These are phyloP conservation scores for Otolemur crassicaudatus DNA, from an alignment of 2,797 vertebrate species.

Conservation along the genomic window DNA sequence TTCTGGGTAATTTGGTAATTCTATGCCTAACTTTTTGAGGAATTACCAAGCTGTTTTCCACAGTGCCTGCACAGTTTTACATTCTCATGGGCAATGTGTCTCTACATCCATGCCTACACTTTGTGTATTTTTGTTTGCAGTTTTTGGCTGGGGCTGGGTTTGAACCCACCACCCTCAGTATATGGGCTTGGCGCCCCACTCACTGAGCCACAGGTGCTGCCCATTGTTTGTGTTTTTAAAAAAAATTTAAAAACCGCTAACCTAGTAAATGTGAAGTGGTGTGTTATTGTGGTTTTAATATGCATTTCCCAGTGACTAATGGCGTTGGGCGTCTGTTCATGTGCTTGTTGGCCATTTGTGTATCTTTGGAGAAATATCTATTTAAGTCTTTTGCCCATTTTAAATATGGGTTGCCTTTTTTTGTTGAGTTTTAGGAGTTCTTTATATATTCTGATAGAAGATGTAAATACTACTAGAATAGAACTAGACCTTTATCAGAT, in stretches of 20 bases:
- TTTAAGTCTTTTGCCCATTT: not conserved
- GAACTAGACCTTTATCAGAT: not conserved
- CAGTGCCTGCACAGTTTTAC: not conserved
- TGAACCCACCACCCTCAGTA: too few species aligned
- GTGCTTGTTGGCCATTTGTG: not conserved
- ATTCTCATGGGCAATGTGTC: not conserved
- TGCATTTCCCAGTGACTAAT: not conserved
- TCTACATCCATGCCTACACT: not conserved
- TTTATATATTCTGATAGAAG: not conserved
- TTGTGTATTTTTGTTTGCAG: not conserved
- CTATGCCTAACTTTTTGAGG: not conserved
- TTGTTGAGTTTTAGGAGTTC: not conserved
- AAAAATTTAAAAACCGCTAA: not conserved
- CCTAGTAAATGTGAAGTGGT: not conserved
- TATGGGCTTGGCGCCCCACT: too few species aligned
- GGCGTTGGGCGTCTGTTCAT: not conserved
- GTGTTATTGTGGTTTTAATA: not conserved
- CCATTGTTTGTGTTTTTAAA: not conserved
- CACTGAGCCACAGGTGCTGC: too few species aligned
- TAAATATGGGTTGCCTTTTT: slow-evolving; percentile 17
- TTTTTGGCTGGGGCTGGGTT: too few species aligned
- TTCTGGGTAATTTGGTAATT: not conserved
- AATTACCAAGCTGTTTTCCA: not conserved
- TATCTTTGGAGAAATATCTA: slow-evolving; percentile 4
- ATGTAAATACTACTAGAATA: not conserved